These are phyloP conservation scores for Drosophila meridionalis DNA, from an alignment of 2,888 invertebrate species.

Conservation along the genomic window DNA sequence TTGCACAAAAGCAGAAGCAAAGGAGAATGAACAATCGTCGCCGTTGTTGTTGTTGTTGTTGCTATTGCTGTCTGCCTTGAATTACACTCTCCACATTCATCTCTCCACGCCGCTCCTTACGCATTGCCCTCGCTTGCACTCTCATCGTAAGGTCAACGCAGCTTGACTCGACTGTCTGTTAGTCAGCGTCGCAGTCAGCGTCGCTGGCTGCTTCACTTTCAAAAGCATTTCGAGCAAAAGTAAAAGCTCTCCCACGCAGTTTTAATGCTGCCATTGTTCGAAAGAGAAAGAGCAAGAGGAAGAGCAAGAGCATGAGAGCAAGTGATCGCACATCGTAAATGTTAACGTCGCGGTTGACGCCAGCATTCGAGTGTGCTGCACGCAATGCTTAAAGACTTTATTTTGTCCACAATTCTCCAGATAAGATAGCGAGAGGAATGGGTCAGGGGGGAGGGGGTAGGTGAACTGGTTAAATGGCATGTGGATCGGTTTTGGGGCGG, in stretches of 20 bases:
- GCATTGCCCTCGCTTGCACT: constrained; percentile 29
- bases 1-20: constrained; percentile 28
- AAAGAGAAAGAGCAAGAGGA: constrained; percentile 40
- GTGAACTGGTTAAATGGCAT: constrained; percentile 6
- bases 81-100: constrained; percentile 22
- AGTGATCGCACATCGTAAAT: constrained; percentile 22
- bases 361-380: constrained; percentile 27
- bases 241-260: constrained; percentile 70
- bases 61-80: constrained; percentile 25
- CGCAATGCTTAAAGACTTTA: constrained; percentile 35
- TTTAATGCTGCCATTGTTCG: constrained; percentile 40
- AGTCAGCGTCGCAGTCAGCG: constrained; percentile 1
- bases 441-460: not conserved
- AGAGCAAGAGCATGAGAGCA: constrained; percentile 32
- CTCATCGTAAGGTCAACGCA: constrained; percentile 34
- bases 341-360: constrained; percentile 12
- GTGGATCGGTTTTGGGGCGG: constrained; percentile 36
- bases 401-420: constrained; percentile 31
- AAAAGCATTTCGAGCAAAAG: constrained; percentile 53
- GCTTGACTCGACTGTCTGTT: constrained; percentile 24
- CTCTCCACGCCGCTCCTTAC: constrained; percentile 14
- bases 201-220: constrained; percentile 49
- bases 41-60: constrained; percentile 6
- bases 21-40: constrained; percentile 20
- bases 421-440: constrained; percentile 52